Percentiles rank a stretch among this genome's conserved stretches.
Evolutionary conservation across 2,113 vertebrate species (phyloP).

Genomic region (Dicrurus megarhynchus): DNA sequence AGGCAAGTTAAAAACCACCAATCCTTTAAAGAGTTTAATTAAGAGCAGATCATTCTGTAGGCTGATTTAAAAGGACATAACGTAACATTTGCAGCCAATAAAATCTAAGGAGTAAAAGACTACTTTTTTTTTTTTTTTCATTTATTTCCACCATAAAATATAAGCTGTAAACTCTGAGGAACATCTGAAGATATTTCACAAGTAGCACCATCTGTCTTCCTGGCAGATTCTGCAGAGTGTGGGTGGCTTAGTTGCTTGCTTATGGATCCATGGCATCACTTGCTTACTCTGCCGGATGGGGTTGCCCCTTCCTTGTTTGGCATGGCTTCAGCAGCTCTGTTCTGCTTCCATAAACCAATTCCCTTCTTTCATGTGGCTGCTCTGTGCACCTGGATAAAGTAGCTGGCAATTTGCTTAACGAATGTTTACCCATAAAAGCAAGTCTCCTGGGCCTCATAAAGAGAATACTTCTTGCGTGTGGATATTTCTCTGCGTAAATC

Average conservation of each 20-base stretch:
- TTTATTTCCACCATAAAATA: constrained; percentile 62
- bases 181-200: constrained; percentile 69
- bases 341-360: neutral
- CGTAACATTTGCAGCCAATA: constrained; percentile 62
- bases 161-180: constrained; percentile 49
- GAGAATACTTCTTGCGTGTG: neutral
- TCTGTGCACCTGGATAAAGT: neutral
- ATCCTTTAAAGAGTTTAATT: constrained; percentile 63
- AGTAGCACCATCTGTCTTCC: constrained; percentile 63
- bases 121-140: neutral
- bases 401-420: constrained; percentile 4
- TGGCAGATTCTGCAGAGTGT: constrained; percentile 45
- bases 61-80: constrained; percentile 66
- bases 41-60: constrained; percentile 31
- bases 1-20: constrained; percentile 49
- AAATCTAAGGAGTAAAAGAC: constrained; percentile 44
- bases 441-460: neutral
- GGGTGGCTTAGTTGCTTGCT: constrained; percentile 51
- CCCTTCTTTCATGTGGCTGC: neutral
- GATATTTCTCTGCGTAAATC: neutral
- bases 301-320: constrained; percentile 32
- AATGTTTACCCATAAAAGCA: neutral
- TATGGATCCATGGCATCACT: constrained; percentile 14
- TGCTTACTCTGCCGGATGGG: constrained; percentile 26
- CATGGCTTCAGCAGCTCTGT: neutral